A percentile compares a stretch with the other conserved stretches of the same genome.
Evolutionary conservation across 2,797 vertebrate genomes (phyloP).

Genomic region (Dallia pectoralis): DNA sequence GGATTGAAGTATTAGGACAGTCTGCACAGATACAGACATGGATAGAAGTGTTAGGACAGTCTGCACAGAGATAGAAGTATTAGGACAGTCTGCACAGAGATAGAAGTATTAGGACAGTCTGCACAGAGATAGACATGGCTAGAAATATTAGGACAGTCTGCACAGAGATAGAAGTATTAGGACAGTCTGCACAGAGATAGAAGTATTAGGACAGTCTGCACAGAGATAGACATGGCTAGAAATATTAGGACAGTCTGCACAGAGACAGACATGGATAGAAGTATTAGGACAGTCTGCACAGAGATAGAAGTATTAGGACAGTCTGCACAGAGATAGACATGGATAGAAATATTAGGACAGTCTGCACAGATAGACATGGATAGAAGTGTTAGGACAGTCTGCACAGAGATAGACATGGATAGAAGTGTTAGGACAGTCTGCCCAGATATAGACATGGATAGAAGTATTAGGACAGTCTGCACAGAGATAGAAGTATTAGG

Average conservation of each 20-base stretch:
- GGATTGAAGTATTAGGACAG: too few species aligned
- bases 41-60: too few species aligned
- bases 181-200: conserved; percentile 72
- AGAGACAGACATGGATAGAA: conserved; percentile 1
- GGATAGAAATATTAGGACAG: too few species aligned
- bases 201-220: conserved; percentile 78
- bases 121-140: conserved; percentile 2
- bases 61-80: conserved; percentile 58
- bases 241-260: conserved; percentile 81
- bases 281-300: conserved; percentile 79
- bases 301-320: conserved; percentile 63
- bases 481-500: conserved; percentile 1
- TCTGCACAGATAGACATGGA: conserved; percentile 62
- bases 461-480: conserved; percentile 84
- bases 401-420: conserved; percentile 2
- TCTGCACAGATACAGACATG: conserved; percentile 59
- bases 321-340: conserved; percentile 59
- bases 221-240: neutral
- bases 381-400: too few species aligned
- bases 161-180: neutral
- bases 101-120: conserved; percentile 79
- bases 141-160: too few species aligned
- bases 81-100: conserved; percentile 74
- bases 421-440: too few species aligned
- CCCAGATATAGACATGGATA: neutral